phyloP scores from a whole-genome alignment of 2,888 invertebrate genomes.

The Hemaris fuciformis region DNA sequence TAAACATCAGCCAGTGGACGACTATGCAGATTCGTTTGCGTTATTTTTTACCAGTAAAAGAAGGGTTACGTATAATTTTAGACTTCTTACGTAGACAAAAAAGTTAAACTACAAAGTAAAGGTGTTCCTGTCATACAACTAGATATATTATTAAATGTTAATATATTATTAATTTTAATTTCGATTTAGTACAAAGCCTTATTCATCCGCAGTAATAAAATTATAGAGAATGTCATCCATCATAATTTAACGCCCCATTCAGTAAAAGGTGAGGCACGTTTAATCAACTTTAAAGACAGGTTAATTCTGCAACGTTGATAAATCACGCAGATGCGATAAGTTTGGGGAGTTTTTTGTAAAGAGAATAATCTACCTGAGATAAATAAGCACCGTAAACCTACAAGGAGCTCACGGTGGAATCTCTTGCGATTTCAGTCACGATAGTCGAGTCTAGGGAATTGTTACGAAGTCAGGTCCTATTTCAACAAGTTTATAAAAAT shows the following conservation, averaged over 20 bases:
- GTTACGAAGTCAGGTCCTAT: too few relatives aligned
- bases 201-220: not conserved
- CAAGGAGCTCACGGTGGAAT: not conserved
- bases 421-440: not conserved
- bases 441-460: too few relatives aligned
- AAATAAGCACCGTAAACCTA: not conserved
- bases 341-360: not conserved
- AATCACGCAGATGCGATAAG: constrained; percentile 26
- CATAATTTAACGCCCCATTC: constrained; percentile 37
- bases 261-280: constrained; percentile 42
- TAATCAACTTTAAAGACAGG: constrained; percentile 49
- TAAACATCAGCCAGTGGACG: too few relatives aligned
- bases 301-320: constrained; percentile 45
- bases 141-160: too few relatives aligned
- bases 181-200: not conserved
- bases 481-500: too few relatives aligned
- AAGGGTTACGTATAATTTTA: too few relatives aligned
- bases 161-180: too few relatives aligned
- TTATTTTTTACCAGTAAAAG: too few relatives aligned
- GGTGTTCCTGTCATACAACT: too few relatives aligned
- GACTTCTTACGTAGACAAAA: too few relatives aligned
- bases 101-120: too few relatives aligned
- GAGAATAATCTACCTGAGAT: not conserved
- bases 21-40: too few relatives aligned
- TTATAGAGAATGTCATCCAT: constrained; percentile 32